Evolutionary conservation across 2,113 vertebrate genomes (phyloP).

Genomic region (Peucedramus taeniatus): DNA sequence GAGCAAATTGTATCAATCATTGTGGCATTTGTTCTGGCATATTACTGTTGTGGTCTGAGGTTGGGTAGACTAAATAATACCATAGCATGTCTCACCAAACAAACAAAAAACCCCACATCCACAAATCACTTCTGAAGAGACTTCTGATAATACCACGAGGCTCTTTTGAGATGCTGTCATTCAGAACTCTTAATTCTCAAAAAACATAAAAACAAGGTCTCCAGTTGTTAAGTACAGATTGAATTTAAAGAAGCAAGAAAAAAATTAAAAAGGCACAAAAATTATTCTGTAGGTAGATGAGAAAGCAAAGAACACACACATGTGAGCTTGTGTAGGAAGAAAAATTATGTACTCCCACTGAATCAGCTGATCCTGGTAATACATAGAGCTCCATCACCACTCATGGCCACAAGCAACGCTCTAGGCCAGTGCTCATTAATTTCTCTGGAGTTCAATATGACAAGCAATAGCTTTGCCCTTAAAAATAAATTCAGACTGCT

Average conservation of each 20-base stretch:
- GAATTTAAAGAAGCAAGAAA: neutral
- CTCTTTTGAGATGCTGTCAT: neutral
- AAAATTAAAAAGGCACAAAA: neutral
- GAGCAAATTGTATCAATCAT: neutral
- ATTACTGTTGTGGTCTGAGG: neutral
- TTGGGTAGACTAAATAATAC: neutral
- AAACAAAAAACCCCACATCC: neutral
- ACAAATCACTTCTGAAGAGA: neutral
- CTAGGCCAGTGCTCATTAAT: neutral
- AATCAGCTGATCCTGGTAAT: neutral
- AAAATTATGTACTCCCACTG: neutral
- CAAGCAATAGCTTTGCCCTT: neutral
- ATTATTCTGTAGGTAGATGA: conserved; percentile 12
- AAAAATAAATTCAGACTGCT: neutral
- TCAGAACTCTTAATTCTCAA: neutral
- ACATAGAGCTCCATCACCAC: neutral
- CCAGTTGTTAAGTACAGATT: neutral
- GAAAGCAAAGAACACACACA: neutral
- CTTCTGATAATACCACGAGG: neutral
- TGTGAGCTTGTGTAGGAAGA: neutral
- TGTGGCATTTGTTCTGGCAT: neutral
- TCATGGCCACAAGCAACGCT: neutral
- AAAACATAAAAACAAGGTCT: conserved; percentile 21
- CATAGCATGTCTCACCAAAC: neutral
- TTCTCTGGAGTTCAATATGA: neutral